Percentiles rank a stretch among this genome's conserved stretches.
These are phyloP conservation scores for Punctoribates punctum DNA, from an alignment of 2,888 invertebrate species.

Conservation along the genomic window DNA sequence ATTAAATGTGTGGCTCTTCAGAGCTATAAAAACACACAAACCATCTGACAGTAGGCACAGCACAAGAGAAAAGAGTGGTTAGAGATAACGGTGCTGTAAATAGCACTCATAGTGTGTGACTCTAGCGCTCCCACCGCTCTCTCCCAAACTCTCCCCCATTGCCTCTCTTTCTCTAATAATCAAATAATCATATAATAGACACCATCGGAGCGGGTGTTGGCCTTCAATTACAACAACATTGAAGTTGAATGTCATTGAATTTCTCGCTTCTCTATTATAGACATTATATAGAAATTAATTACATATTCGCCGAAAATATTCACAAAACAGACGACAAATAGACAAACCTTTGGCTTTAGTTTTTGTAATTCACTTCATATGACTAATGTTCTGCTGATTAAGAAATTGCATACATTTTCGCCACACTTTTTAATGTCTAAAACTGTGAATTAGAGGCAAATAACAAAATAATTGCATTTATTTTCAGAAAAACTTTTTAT, in stretches of 20 bases:
- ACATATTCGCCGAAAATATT: background rate
- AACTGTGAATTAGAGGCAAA: too few relatives aligned
- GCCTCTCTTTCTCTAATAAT: background rate
- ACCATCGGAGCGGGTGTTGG: background rate
- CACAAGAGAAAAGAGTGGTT: slow-evolving; percentile 10
- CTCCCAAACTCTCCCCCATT: background rate
- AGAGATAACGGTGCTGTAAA: slow-evolving; percentile 18
- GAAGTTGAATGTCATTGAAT: background rate
- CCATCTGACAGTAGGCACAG: slow-evolving; percentile 15
- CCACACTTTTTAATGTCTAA: too few relatives aligned
- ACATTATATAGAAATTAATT: background rate
- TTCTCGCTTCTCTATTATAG: background rate
- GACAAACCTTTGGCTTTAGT: too few relatives aligned
- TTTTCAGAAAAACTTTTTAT: too few relatives aligned
- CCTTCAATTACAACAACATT: background rate
- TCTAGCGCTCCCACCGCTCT: background rate
- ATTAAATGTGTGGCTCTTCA: slow-evolving; percentile 10
- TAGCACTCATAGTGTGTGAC: background rate
- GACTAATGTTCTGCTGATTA: too few relatives aligned
- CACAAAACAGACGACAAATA: background rate
- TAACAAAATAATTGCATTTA: too few relatives aligned
- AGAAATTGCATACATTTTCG: too few relatives aligned
- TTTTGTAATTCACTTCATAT: too few relatives aligned
- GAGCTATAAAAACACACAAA: slow-evolving; percentile 14
- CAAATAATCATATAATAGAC: background rate